Conservation (phyloP, 2,888 invertebrate species). For the Chrysotoxum bicinctum region DNA sequence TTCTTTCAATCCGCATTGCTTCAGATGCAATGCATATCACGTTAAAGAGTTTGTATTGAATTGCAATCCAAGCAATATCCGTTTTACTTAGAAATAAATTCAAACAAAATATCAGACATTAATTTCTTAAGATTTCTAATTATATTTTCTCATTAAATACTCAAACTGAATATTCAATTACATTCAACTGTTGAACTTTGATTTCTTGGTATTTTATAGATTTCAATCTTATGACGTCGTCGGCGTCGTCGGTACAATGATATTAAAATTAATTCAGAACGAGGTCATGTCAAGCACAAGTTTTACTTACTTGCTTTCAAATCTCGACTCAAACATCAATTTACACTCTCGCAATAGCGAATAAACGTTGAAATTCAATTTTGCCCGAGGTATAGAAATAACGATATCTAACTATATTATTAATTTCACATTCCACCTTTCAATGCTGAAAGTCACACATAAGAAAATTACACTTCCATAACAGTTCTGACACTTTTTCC, state of each 20-base stretch:
- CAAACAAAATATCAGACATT: not conserved
- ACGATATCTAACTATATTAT: not conserved
- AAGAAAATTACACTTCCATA: constrained; percentile 39
- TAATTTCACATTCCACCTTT: constrained; percentile 18
- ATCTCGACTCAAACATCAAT: constrained; percentile 40
- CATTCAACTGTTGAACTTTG: not conserved
- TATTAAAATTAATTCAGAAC: constrained; percentile 43
- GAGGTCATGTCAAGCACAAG: constrained; percentile 42
- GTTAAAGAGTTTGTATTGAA: not conserved
- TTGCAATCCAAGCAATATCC: not conserved
- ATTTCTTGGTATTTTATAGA: not conserved
- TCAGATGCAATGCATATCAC: not conserved
- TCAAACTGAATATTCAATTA: constrained; percentile 34
- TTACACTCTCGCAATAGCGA: constrained; percentile 22
- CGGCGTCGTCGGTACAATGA: constrained; percentile 35
- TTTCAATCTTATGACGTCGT: constrained; percentile 35
- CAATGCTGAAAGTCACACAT: constrained; percentile 34
- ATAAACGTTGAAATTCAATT: not conserved
- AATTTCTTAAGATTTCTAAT: not conserved
- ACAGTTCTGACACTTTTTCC: constrained; percentile 42
- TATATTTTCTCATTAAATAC: not conserved
- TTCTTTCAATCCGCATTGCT: no score
- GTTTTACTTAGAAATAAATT: not conserved
- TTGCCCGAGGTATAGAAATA: not conserved
- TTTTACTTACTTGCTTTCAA: not conserved